phyloP scores from a whole-genome alignment of 2,113 vertebrate species.

The Pandion haliaetus region DNA sequence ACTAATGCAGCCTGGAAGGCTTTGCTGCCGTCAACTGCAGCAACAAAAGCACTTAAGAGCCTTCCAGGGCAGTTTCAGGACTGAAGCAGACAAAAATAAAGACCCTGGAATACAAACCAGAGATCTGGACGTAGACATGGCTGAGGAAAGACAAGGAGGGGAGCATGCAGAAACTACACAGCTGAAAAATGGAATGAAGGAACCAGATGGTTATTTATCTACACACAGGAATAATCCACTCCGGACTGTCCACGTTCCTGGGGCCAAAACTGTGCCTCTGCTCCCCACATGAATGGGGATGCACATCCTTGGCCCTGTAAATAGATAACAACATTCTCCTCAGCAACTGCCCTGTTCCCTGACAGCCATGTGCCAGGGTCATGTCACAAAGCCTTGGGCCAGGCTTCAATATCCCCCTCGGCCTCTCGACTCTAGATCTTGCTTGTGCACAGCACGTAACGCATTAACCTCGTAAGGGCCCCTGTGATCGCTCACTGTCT shows the following conservation, averaged over 20 bases:
- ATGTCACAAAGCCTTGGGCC: background rate
- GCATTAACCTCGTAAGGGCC: background rate
- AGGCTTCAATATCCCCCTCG: background rate
- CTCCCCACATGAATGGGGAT: background rate
- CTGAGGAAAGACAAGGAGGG: background rate
- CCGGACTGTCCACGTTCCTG: fast-evolving
- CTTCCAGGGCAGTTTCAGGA: slow-evolving; percentile 6
- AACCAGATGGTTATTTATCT: background rate
- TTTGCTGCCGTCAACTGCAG: slow-evolving; percentile 26
- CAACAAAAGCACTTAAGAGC: slow-evolving; percentile 44
- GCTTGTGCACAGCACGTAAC: background rate
- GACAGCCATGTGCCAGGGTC: background rate
- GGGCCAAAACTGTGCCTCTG: background rate
- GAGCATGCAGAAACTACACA: background rate
- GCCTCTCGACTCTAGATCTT: background rate
- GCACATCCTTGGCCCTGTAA: background rate
- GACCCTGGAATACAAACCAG: background rate
- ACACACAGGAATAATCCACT: background rate
- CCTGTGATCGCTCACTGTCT: fast-evolving
- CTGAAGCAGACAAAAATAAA: background rate
- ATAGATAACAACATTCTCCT: background rate
- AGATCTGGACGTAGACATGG: background rate
- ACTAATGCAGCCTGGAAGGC: slow-evolving; percentile 57
- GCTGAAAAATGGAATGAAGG: background rate
- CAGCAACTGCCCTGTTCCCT: background rate